Evolutionary conservation across 2,888 invertebrate species (phyloP), one percentile per base, ranked within the genome.

Genomic region (Pseudoips prasinana): DNA sequence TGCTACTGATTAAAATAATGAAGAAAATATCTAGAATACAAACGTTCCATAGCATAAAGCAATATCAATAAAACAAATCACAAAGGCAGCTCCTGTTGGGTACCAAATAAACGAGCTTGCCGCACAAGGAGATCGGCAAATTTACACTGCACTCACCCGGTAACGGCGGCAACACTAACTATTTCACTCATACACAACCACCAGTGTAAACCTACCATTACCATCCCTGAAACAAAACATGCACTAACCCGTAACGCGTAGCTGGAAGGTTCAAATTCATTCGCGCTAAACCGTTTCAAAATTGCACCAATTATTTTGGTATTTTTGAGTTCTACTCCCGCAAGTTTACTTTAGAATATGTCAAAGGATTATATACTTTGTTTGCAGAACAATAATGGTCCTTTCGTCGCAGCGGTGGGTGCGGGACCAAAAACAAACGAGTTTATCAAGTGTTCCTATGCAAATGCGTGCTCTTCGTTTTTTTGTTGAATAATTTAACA

Each of bases 51-150:
- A 39, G 46, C 34, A 47, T 46, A 54, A 44, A 39, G 29, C 42
- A 53, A 58, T 56, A 72, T 68, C 71, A 72, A 75, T 74, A 72
- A 66, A 73, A 76, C 70, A 74, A 77, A 76, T 77, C 73, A 75
- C 70, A 66, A 69, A 69, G 61, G 59, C 62, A 59, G 53, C 53
- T 48, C 20, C 64, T 46, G 61, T 60, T 61, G 67, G 64, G 61
- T 64, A 65, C 66, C 62, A 72, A 72, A 76, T 75, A 79, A 81
- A 75, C 71, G 73, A 69, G 69, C 69, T 74, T 55, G 55, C 76
- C 81, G 61, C 80, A 73, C 73, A 73, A 80, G 76, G 73, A 75
- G 72, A 62, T 73, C 65, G 62, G 78, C 79, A 84, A 87, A 86
- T 87, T 83, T 81, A 78, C 87, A 80, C 75, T 77, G 78, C 87